Evolutionary conservation across 1,140 invertebrate genomes (phyloP).

Genomic region (Achatina immaculata): DNA sequence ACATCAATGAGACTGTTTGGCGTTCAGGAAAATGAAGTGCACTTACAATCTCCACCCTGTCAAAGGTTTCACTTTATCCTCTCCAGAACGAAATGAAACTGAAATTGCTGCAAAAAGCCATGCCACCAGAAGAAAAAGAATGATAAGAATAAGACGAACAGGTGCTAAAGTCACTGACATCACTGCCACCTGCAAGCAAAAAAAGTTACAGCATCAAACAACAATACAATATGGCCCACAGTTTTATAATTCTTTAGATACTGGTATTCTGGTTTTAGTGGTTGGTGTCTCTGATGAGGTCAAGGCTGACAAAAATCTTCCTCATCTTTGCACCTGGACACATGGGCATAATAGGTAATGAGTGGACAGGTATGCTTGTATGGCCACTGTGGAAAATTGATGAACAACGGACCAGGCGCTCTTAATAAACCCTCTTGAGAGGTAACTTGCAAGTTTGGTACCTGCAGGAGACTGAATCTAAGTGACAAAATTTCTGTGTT

Average conservation of each 20-base stretch:
- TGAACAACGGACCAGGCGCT: no score
- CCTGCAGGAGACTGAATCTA: no score
- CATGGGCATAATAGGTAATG: neutral
- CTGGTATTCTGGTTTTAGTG: neutral
- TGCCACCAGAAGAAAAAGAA: slow-evolving; percentile 52
- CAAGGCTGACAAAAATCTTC: no score
- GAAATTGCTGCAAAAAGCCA: slow-evolving; percentile 60
- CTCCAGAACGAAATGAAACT: slow-evolving; percentile 53
- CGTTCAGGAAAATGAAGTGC: neutral
- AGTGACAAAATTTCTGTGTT: no score
- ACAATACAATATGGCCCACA: neutral
- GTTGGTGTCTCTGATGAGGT: no score
- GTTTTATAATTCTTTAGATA: neutral
- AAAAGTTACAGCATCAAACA: neutral
- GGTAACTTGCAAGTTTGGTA: no score
- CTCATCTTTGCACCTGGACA: no score
- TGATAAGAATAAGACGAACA: slow-evolving; percentile 54
- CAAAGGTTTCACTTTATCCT: slow-evolving; percentile 61
- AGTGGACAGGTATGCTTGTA: neutral
- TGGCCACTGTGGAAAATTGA: no score
- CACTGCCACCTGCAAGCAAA: slow-evolving; percentile 55
- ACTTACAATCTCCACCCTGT: slow-evolving; percentile 67
- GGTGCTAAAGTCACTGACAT: slow-evolving; percentile 67
- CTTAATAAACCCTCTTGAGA: no score
- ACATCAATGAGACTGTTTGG: no score